These are phyloP conservation scores for Ctenopoma kingsleyae DNA, from an alignment of 2,797 vertebrate genomes.

Conservation along the genomic window DNA sequence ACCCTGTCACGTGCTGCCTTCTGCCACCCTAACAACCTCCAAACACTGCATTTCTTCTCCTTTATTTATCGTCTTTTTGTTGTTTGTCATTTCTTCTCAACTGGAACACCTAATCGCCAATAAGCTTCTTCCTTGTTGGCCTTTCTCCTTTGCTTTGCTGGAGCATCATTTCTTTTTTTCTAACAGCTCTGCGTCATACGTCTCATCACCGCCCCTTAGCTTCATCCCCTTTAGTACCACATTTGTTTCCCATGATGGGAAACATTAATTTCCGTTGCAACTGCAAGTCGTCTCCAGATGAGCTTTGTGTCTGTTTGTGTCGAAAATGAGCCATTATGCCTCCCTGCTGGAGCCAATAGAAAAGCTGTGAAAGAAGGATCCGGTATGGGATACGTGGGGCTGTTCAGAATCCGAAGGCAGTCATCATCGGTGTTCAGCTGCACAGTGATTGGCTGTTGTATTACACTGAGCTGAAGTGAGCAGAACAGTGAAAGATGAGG, in stretches of 20 bases:
- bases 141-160: slow-evolving; percentile 8
- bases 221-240: background rate
- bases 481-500: slow-evolving; percentile 44
- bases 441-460: slow-evolving; percentile 67
- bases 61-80: slow-evolving; percentile 1
- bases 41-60: slow-evolving; percentile 9
- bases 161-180: background rate
- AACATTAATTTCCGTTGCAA: slow-evolving; percentile 34
- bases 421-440: slow-evolving; percentile 49
- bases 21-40: slow-evolving; percentile 40
- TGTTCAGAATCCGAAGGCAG: slow-evolving; percentile 43
- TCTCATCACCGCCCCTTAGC: background rate
- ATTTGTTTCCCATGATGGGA: slow-evolving; percentile 31
- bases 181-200: slow-evolving; percentile 6
- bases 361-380: slow-evolving; percentile 63
- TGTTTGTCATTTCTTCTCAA: slow-evolving; percentile 5
- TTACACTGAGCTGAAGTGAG: slow-evolving; percentile 43
- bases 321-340: slow-evolving; percentile 69
- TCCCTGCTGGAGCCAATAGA: slow-evolving; percentile 72
- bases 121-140: background rate
- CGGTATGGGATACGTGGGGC: slow-evolving; percentile 50
- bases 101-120: background rate
- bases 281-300: slow-evolving; percentile 37
- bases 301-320: slow-evolving; percentile 49
- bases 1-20: slow-evolving; percentile 59